Evolutionary conservation across 1,140 invertebrate genomes (phyloP).

Genomic region (Macrotrachela quadricornifera): DNA sequence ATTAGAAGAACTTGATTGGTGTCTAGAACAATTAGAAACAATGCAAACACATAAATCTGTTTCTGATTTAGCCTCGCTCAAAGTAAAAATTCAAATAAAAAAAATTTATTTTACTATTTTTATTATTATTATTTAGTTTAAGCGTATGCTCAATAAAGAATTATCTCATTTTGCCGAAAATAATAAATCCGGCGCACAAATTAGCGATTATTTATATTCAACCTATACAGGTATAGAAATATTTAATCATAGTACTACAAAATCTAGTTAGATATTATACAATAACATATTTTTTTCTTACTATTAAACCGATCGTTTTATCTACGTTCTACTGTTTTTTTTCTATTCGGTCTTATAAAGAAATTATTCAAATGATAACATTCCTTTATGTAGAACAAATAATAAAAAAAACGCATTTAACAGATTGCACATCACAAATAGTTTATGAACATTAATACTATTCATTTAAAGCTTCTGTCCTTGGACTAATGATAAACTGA

Average conservation of each 20-base stretch:
- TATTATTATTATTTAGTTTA: slow-evolving; percentile 57
- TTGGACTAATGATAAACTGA: no score
- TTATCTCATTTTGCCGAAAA: slow-evolving; percentile 95
- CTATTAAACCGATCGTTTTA: no score
- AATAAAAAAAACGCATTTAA: no score
- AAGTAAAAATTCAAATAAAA: slow-evolving; percentile 42
- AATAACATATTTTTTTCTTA: no score
- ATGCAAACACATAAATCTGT: slow-evolving; percentile 96
- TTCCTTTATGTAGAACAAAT: no score
- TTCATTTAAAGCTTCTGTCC: no score
- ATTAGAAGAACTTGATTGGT: slow-evolving; percentile 97
- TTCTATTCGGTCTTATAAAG: no score
- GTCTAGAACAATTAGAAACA: slow-evolving; percentile 91
- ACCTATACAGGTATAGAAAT: slow-evolving; percentile 78
- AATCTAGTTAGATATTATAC: no score
- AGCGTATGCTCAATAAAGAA: slow-evolving; percentile 97
- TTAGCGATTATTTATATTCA: slow-evolving; percentile 93
- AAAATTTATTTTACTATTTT: slow-evolving; percentile 8
- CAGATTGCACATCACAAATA: no score
- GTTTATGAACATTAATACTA: no score
- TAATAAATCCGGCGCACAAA: slow-evolving; percentile 92
- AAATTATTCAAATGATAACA: no score
- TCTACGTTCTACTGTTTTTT: no score
- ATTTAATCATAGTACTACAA: slow-evolving; percentile 13
- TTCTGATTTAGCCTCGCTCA: slow-evolving; percentile 95